phyloP scores from a whole-genome alignment of 2,797 vertebrate species.

The Tragelaphus eurycerus region DNA sequence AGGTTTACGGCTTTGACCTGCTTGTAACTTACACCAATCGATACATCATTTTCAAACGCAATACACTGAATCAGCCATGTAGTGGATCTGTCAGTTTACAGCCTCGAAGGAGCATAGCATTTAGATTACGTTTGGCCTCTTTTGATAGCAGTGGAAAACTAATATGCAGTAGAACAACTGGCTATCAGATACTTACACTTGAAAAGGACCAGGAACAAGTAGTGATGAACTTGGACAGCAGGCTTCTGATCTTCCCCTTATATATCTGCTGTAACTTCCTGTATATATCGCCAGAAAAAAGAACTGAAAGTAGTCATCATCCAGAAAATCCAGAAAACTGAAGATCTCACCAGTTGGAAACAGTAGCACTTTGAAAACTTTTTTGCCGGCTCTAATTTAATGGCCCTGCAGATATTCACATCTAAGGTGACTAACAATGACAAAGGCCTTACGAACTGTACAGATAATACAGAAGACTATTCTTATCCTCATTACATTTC shows the following conservation, averaged over 20 bases:
- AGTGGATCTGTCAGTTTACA: no score
- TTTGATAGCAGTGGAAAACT: no score
- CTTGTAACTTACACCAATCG: no score
- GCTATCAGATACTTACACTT: no score
- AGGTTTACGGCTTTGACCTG: no score
- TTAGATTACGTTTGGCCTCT: no score
- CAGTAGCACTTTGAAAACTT: slow-evolving; percentile 46
- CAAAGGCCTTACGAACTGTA: slow-evolving; percentile 69
- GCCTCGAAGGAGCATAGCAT: no score
- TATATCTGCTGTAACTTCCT: slow-evolving; percentile 98
- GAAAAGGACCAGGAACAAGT: slow-evolving; percentile 90
- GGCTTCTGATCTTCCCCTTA: slow-evolving; percentile 93
- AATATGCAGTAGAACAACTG: no score
- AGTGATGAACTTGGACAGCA: slow-evolving; percentile 97
- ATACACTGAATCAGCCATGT: no score
- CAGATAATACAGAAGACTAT: slow-evolving; percentile 46
- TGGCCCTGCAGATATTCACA: slow-evolving; percentile 36
- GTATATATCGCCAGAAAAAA: slow-evolving; percentile 92
- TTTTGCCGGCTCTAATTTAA: slow-evolving; percentile 53
- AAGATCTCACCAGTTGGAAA: slow-evolving; percentile 44
- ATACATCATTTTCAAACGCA: no score
- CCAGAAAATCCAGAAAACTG: slow-evolving; percentile 69
- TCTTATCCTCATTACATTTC: slow-evolving; percentile 69
- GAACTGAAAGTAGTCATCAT: slow-evolving; percentile 61
- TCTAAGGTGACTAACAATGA: slow-evolving; percentile 65